Evolutionary conservation across 2,888 invertebrate genomes (phyloP).

Genomic region (Mythimna pallens): DNA sequence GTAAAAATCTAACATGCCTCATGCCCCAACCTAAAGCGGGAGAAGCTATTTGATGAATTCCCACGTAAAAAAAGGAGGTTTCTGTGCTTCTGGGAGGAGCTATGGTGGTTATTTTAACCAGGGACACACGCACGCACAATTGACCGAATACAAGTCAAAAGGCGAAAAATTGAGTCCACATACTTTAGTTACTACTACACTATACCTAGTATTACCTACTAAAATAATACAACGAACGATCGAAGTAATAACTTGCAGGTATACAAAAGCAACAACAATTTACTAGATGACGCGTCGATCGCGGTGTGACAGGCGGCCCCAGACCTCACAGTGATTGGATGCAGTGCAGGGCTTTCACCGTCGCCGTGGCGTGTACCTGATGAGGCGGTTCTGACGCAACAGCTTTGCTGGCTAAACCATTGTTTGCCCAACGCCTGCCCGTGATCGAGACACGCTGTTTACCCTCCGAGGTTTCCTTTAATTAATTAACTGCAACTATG

Average conservation of each 20-base stretch:
- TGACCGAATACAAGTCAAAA: too few relatives aligned
- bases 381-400: constrained; percentile 75
- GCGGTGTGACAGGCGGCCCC: constrained; percentile 55
- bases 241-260: not conserved
- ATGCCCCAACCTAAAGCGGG: too few relatives aligned
- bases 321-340: constrained; percentile 73
- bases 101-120: too few relatives aligned
- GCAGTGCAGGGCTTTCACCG: constrained; percentile 67
- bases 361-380: constrained; percentile 71
- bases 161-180: too few relatives aligned
- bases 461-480: constrained; percentile 49
- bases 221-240: not conserved
- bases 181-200: too few relatives aligned
- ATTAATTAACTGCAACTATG: constrained; percentile 48
- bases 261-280: not conserved
- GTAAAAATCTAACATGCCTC: too few relatives aligned
- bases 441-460: constrained; percentile 60
- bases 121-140: too few relatives aligned
- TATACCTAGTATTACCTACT: not conserved
- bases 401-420: constrained; percentile 72
- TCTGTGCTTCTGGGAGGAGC: too few relatives aligned
- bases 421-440: constrained; percentile 73
- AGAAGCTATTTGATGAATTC: too few relatives aligned
- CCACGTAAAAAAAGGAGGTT: too few relatives aligned
- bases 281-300: constrained; percentile 23